Evolutionary conservation across 2,113 vertebrate species (phyloP).

Genomic region (Colistium nudipinnis): DNA sequence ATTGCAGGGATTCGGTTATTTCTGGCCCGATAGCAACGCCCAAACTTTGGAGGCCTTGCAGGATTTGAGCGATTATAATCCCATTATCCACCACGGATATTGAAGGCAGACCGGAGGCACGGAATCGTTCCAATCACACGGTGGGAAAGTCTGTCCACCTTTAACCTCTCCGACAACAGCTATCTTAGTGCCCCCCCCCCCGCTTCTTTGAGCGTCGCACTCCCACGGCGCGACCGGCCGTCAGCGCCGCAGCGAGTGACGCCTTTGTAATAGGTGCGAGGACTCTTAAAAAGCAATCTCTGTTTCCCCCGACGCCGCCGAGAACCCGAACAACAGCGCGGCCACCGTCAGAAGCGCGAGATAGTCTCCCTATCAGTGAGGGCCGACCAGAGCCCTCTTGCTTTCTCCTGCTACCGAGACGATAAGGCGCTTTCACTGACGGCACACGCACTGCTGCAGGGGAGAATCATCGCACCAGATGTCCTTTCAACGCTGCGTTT

Average conservation of each 20-base stretch:
- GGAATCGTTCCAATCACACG: not conserved
- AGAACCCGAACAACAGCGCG: conserved; percentile 47
- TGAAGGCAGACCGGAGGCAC: conserved; percentile 5
- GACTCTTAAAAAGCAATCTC: conserved; percentile 59
- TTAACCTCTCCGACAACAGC: conserved; percentile 47
- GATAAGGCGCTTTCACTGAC: conserved; percentile 35
- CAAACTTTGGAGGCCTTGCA: not conserved
- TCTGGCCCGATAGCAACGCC: no score
- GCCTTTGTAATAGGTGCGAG: conserved; percentile 54
- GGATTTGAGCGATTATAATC: conserved; percentile 25
- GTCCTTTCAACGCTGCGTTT: not conserved
- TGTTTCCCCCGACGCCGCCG: conserved; percentile 10
- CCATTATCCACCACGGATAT: not conserved
- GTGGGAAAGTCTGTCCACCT: conserved; percentile 43
- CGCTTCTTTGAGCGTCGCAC: conserved; percentile 48
- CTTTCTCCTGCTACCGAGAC: conserved; percentile 23
- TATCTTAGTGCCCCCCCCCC: conserved; percentile 45
- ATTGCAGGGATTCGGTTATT: no score
- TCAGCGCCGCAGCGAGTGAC: conserved; percentile 51
- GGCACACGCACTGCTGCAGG: conserved; percentile 9
- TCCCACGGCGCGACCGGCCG: conserved; percentile 52
- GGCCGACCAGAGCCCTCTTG: conserved; percentile 11
- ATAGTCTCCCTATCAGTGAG: conserved; percentile 35
- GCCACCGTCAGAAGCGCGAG: conserved; percentile 16
- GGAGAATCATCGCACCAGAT: conserved; percentile 1